Conservation (phyloP, 2,888 invertebrate species). For the Pherbina coryleti region DNA sequence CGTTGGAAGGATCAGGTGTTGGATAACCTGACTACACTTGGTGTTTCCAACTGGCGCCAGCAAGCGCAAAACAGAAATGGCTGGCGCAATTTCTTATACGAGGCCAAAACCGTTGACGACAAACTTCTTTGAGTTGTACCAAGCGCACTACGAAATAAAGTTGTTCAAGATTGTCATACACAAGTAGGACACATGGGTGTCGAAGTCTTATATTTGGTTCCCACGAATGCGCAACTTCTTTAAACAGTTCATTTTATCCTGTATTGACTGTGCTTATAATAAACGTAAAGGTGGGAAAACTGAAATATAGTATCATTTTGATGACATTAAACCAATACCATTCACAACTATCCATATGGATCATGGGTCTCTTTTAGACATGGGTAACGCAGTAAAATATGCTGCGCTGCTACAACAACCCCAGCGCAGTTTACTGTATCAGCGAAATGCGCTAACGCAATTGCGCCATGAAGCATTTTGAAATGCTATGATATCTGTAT, state of each 20-base stretch:
- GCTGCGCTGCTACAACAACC: no score
- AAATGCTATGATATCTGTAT: no score
- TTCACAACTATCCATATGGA: background rate
- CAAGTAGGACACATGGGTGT: constrained; percentile 8
- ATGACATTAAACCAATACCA: background rate
- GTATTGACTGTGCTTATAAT: background rate
- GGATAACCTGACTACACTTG: no score
- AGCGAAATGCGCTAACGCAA: no score
- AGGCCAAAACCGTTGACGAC: no score
- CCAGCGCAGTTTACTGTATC: no score
- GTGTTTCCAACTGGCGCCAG: no score
- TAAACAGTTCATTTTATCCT: background rate
- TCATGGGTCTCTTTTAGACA: background rate
- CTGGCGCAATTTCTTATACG: no score
- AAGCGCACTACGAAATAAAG: constrained; percentile 24
- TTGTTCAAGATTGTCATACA: constrained; percentile 19
- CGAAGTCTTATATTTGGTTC: background rate
- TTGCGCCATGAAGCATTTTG: no score
- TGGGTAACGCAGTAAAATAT: no score
- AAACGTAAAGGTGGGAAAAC: background rate
- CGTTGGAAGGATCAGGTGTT: no score
- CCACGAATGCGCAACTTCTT: background rate
- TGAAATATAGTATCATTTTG: background rate
- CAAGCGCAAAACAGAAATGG: no score
- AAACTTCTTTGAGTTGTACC: constrained; percentile 34